These are phyloP conservation scores for Dunckerocampus dactyliophorus DNA, from an alignment of 2,113 vertebrate species.

Conservation along the genomic window DNA sequence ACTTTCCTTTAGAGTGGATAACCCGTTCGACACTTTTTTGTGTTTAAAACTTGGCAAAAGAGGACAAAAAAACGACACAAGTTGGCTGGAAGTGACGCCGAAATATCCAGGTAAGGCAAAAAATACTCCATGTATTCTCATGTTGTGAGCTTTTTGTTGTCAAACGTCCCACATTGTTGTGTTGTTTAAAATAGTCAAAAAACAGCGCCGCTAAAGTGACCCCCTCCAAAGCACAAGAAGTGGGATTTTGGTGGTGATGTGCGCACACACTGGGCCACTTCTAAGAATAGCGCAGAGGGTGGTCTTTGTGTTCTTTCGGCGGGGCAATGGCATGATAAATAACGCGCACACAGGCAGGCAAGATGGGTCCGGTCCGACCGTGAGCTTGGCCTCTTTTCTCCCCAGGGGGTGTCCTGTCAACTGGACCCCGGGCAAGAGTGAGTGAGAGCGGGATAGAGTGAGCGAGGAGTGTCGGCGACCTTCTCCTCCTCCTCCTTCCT, in stretches of 20 bases:
- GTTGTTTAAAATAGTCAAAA: not conserved
- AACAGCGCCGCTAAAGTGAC: not conserved
- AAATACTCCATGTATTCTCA: not conserved
- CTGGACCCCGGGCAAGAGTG: slow-evolving; percentile 13
- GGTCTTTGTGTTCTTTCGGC: slow-evolving; percentile 72
- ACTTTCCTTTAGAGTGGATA: slow-evolving; percentile 50
- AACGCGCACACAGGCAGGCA: slow-evolving; percentile 29
- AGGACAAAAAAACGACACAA: slow-evolving; percentile 43
- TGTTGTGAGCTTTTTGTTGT: slow-evolving; percentile 6
- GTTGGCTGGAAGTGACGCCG: slow-evolving; percentile 39
- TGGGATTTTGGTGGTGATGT: slow-evolving; percentile 16
- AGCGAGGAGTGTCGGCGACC: no score
- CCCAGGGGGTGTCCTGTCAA: slow-evolving; percentile 33
- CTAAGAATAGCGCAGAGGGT: slow-evolving; percentile 73
- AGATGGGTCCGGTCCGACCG: slow-evolving; percentile 25
- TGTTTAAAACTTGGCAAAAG: slow-evolving; percentile 51
- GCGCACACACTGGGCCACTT: slow-evolving; percentile 57
- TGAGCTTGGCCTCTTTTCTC: slow-evolving; percentile 42
- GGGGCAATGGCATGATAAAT: slow-evolving; percentile 71
- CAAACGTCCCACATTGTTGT: not conserved
- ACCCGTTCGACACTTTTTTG: slow-evolving; percentile 61
- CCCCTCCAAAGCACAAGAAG: slow-evolving; percentile 1
- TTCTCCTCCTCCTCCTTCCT: slow-evolving; percentile 13
- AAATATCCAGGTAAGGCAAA: slow-evolving; percentile 61
- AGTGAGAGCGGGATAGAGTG: not conserved